phyloP scores from a whole-genome alignment of 2,888 invertebrate genomes.

The Resseliella maxima region DNA sequence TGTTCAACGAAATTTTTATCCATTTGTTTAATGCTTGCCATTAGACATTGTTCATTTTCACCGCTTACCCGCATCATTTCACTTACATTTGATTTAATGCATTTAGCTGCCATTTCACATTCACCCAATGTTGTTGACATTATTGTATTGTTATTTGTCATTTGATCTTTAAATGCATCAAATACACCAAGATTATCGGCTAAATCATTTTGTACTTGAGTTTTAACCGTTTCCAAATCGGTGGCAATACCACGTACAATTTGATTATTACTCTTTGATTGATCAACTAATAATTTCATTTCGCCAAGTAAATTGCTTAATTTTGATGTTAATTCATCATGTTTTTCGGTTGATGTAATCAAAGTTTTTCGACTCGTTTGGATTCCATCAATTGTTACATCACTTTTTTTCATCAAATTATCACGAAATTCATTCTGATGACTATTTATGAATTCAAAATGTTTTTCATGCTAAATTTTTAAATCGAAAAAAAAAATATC shows the following conservation, averaged over 20 bases:
- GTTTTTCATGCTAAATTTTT: neutral
- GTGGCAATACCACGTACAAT: neutral
- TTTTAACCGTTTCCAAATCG: neutral
- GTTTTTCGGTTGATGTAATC: neutral
- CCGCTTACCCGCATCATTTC: neutral
- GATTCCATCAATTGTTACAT: neutral
- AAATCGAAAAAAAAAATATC: neutral
- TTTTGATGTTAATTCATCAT: neutral
- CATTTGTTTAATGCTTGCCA: neutral
- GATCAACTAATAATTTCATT: slow-evolving; percentile 59
- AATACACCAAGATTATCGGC: neutral
- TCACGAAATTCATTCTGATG: neutral
- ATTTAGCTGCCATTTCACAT: neutral
- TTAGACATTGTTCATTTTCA: neutral
- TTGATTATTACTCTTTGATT: neutral
- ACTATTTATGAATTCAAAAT: neutral
- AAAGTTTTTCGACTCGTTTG: neutral
- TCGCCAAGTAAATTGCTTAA: slow-evolving; percentile 61
- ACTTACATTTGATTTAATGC: neutral
- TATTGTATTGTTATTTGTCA: neutral
- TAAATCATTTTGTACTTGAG: neutral
- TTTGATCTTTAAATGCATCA: neutral
- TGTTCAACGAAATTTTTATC: neutral
- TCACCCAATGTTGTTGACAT: neutral
- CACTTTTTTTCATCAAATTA: neutral